These are phyloP conservation scores for Meliscaeva auricollis DNA, from an alignment of 2,888 invertebrate genomes.

Conservation along the genomic window DNA sequence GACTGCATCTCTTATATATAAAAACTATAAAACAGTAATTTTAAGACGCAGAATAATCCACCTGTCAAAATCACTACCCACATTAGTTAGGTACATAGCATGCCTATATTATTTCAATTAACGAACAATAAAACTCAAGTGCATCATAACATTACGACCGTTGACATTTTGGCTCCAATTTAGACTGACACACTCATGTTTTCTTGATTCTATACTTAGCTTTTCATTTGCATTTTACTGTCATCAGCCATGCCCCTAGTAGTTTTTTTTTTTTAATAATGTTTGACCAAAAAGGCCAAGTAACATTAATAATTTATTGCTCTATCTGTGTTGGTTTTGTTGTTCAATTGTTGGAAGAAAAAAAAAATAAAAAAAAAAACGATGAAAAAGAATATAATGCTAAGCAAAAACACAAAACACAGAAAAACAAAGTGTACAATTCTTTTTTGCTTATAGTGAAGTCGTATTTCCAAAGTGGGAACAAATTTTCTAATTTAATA, in stretches of 20 bases:
- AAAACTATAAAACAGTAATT: too few relatives aligned
- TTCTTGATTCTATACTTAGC: conserved; percentile 46
- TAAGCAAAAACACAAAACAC: neutral
- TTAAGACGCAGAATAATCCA: conserved; percentile 8
- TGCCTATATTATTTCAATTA: conserved; percentile 39
- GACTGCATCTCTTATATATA: too few relatives aligned
- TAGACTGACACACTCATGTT: conserved; percentile 49
- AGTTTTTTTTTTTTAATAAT: conserved; percentile 35
- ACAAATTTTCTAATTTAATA: conserved; percentile 1
- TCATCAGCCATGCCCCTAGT: conserved; percentile 47
- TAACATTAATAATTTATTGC: conserved; percentile 49
- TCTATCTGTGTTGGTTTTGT: conserved; percentile 11
- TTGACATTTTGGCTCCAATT: conserved; percentile 64
- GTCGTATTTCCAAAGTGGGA: conserved; percentile 7
- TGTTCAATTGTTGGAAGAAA: conserved; percentile 5
- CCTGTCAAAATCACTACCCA: neutral
- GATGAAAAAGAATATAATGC: neutral
- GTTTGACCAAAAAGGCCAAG: conserved; percentile 65
- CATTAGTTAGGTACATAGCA: conserved; percentile 9
- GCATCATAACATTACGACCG: conserved; percentile 55
- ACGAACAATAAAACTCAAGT: conserved; percentile 48
- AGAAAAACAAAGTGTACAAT: neutral
- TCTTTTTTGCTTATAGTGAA: neutral
- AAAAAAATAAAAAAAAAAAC: neutral
- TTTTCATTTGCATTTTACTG: conserved; percentile 58